Evolutionary conservation across 2,797 vertebrate species (phyloP).

Genomic region (Fringilla coelebs): DNA sequence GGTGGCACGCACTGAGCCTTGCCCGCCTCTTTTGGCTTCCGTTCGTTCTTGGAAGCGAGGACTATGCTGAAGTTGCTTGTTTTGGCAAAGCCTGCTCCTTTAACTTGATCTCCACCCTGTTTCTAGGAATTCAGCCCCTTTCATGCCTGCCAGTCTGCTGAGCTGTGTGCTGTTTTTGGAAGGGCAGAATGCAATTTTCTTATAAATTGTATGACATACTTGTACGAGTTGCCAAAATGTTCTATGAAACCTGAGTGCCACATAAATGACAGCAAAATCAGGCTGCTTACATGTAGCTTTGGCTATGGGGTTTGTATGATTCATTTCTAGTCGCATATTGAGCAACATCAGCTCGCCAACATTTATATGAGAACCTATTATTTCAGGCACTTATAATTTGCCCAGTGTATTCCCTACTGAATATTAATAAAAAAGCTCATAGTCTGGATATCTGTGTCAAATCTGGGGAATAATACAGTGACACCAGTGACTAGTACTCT

Average conservation of each 20-base stretch:
- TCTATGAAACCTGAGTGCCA: conserved; percentile 30
- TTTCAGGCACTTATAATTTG: background rate
- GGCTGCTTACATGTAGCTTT: background rate
- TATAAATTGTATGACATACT: conserved; percentile 22
- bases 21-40: conserved; percentile 33
- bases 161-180: conserved; percentile 52
- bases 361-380: background rate
- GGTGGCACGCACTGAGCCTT: background rate
- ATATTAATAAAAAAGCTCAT: background rate
- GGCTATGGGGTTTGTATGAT: background rate
- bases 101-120: conserved; percentile 31
- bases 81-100: conserved; percentile 41
- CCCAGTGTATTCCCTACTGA: background rate
- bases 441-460: background rate
- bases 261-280: background rate
- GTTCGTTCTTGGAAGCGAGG: background rate
- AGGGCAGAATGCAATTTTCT: conserved; percentile 31
- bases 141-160: conserved; percentile 32
- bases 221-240: background rate
- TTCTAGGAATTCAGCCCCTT: conserved; percentile 63
- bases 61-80: conserved; percentile 50
- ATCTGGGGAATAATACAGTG: background rate
- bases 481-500: background rate
- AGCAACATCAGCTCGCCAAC: background rate
- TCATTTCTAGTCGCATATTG: background rate